A percentile compares a stretch with the other conserved stretches of the same genome.
These are phyloP conservation scores for Pinctada fucata DNA, from an alignment of 2,888 invertebrate genomes.

Conservation along the genomic window DNA sequence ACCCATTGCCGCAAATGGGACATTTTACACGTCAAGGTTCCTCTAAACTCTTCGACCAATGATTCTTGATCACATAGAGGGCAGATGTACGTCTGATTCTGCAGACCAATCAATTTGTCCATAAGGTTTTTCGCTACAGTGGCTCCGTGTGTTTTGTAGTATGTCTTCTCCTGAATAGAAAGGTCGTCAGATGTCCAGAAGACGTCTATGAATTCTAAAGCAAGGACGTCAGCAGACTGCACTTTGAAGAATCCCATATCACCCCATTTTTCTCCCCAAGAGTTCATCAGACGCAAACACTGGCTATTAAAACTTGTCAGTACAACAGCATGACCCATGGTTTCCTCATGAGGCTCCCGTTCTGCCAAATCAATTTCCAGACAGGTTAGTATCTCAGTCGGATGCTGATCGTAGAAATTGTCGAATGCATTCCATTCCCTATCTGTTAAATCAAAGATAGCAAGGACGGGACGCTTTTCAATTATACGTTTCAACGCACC, in stretches of 20 bases:
- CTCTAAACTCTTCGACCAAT: too few relatives aligned
- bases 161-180: too few relatives aligned
- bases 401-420: slow-evolving; percentile 21
- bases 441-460: slow-evolving; percentile 19
- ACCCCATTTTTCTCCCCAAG: slow-evolving; percentile 29
- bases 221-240: not conserved
- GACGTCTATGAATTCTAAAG: not conserved
- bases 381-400: slow-evolving; percentile 21
- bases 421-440: slow-evolving; percentile 22
- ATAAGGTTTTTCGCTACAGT: too few relatives aligned
- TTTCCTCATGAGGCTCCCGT: not conserved
- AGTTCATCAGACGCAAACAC: slow-evolving; percentile 35
- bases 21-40: too few relatives aligned
- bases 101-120: too few relatives aligned
- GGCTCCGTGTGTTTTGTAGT: too few relatives aligned
- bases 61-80: too few relatives aligned
- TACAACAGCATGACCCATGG: not conserved
- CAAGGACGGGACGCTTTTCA: slow-evolving; percentile 28
- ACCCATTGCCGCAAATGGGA: too few relatives aligned
- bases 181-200: too few relatives aligned
- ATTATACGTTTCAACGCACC: slow-evolving; percentile 30
- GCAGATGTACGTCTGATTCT: too few relatives aligned
- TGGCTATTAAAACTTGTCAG: slow-evolving; percentile 19
- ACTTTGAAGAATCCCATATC: slow-evolving; percentile 37
- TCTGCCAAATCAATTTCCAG: not conserved